Conservation (phyloP, 2,797 vertebrate genomes). For the Glyptemys insculpta region DNA sequence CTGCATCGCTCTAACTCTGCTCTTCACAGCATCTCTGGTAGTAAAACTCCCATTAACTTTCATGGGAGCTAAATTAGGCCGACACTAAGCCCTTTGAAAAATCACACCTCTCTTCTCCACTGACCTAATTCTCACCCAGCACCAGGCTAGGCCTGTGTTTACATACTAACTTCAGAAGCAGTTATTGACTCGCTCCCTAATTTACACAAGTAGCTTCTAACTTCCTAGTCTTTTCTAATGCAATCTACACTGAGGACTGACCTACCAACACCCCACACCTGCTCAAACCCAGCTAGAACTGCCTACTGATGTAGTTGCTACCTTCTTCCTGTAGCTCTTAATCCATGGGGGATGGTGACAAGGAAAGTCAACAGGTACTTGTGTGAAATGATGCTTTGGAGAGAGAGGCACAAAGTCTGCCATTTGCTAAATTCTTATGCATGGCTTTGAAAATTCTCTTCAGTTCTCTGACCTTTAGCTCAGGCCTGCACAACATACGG, state of each 20-base stretch:
- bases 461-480: neutral
- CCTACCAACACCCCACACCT: neutral
- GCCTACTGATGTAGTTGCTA: rapidly evolving
- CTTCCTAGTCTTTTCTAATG: neutral
- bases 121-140: neutral
- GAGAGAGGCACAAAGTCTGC: neutral
- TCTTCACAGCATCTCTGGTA: neutral
- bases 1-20: neutral
- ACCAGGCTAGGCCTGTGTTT: neutral
- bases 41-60: neutral
- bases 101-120: neutral
- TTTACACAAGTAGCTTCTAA: neutral
- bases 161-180: neutral
- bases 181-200: neutral
- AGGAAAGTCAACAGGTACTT: neutral
- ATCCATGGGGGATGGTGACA: neutral
- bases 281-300: rapidly evolving
- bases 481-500: no score
- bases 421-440: neutral
- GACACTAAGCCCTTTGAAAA: neutral
- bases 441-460: neutral
- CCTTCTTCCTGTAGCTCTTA: rapidly evolving
- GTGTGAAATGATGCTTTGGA: neutral
- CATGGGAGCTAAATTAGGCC: neutral
- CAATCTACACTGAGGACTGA: rapidly evolving